Percentiles rank a stretch among this genome's conserved stretches.
phyloP scores from a whole-genome alignment of 2,888 invertebrate species.

The Smittia sp. region DNA sequence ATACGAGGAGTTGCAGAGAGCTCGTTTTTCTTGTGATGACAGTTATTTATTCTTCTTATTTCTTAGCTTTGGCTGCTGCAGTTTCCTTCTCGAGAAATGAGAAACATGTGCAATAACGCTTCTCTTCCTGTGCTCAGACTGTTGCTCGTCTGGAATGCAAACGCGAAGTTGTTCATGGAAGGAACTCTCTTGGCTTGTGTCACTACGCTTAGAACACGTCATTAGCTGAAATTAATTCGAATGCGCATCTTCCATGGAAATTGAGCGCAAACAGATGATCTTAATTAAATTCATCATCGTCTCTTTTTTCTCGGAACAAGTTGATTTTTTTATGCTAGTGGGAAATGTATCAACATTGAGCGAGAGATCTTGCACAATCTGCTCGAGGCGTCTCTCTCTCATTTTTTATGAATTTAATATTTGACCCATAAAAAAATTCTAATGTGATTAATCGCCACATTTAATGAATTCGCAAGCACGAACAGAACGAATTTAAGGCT shows the following conservation, averaged over 20 bases:
- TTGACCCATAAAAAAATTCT: constrained; percentile 30
- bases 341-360: not conserved
- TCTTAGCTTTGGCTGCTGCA: not conserved
- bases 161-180: not conserved
- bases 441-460: constrained; percentile 31
- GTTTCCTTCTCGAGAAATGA: not conserved
- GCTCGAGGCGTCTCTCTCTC: not conserved
- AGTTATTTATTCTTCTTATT: not conserved
- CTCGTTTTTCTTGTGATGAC: constrained; percentile 9
- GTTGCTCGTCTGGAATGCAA: constrained; percentile 33
- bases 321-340: constrained; percentile 4
- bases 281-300: constrained; percentile 39
- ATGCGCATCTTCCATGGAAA: not conserved
- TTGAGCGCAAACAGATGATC: constrained; percentile 24
- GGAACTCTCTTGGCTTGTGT: not conserved
- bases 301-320: constrained; percentile 23
- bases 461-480: constrained; percentile 38
- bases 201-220: constrained; percentile 30
- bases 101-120: constrained; percentile 35
- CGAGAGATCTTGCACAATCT: not conserved
- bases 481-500: constrained; percentile 35
- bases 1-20: not conserved
- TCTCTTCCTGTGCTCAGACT: constrained; percentile 22
- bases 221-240: constrained; percentile 34
- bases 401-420: constrained; percentile 33